Evolutionary conservation across 2,113 vertebrate genomes (phyloP).

Genomic region (Oenanthe melanoleuca): DNA sequence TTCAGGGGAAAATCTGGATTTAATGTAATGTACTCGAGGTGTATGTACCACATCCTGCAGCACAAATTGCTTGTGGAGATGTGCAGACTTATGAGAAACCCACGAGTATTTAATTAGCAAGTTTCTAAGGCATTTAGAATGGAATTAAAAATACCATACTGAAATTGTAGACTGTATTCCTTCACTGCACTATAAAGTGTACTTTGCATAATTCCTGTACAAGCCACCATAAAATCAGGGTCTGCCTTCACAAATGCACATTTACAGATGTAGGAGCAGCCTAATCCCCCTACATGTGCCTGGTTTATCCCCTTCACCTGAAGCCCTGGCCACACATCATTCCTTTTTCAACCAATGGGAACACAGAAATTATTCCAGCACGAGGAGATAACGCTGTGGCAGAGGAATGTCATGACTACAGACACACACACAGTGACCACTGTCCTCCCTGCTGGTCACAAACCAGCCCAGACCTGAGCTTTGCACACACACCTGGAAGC

Average conservation of each 20-base stretch:
- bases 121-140: neutral
- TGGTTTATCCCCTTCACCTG: neutral
- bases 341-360: neutral
- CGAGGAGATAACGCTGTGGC: rapidly evolving
- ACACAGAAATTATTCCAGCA: neutral
- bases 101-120: neutral
- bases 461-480: neutral
- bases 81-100: neutral
- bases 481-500: neutral
- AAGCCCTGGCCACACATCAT: neutral
- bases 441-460: neutral
- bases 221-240: neutral
- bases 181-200: neutral
- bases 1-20: neutral
- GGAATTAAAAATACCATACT: neutral
- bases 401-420: neutral
- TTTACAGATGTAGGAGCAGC: neutral
- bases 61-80: neutral
- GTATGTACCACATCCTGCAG: neutral
- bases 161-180: neutral
- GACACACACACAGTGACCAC: rapidly evolving
- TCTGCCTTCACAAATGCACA: neutral
- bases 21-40: neutral
- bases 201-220: neutral
- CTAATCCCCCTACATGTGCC: rapidly evolving